These are phyloP conservation scores for Tyria jacobaeae DNA, from an alignment of 2,888 invertebrate genomes.

Conservation along the genomic window DNA sequence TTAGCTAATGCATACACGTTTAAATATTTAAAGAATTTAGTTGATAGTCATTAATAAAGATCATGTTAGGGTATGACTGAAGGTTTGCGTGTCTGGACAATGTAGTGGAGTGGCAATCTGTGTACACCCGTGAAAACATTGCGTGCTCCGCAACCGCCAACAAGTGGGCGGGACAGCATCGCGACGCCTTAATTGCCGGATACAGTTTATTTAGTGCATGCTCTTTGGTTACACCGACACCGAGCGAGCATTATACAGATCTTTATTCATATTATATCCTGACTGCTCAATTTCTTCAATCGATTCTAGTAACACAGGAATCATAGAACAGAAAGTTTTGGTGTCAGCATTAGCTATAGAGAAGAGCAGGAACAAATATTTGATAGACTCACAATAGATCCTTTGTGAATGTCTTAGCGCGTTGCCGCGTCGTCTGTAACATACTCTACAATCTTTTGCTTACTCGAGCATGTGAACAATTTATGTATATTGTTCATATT, in stretches of 20 bases:
- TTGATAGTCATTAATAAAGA: not conserved
- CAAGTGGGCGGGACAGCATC: conserved; percentile 35
- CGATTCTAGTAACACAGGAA: not conserved
- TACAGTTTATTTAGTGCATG: conserved; percentile 22
- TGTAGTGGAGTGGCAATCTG: not conserved
- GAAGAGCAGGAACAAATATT: not conserved
- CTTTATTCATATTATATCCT: not conserved
- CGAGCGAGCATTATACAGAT: not conserved
- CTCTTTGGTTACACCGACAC: conserved; percentile 8
- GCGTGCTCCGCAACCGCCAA: conserved; percentile 24
- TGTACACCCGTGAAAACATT: conserved; percentile 7
- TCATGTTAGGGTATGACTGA: not conserved
- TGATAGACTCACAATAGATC: conserved; percentile 5
- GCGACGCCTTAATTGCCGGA: conserved; percentile 36
- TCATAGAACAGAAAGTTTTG: not conserved
- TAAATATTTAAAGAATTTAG: not conserved
- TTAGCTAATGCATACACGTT: not conserved
- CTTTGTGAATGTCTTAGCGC: not conserved
- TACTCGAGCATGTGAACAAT: not conserved
- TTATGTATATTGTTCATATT: no score
- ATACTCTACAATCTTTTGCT: not conserved
- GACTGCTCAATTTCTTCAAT: not conserved
- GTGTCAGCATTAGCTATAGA: no score
- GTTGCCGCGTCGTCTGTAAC: not conserved
- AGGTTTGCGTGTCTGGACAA: not conserved